Evolutionary conservation across 1,140 invertebrate species (phyloP).

Genomic region (Pantala flavescens): DNA sequence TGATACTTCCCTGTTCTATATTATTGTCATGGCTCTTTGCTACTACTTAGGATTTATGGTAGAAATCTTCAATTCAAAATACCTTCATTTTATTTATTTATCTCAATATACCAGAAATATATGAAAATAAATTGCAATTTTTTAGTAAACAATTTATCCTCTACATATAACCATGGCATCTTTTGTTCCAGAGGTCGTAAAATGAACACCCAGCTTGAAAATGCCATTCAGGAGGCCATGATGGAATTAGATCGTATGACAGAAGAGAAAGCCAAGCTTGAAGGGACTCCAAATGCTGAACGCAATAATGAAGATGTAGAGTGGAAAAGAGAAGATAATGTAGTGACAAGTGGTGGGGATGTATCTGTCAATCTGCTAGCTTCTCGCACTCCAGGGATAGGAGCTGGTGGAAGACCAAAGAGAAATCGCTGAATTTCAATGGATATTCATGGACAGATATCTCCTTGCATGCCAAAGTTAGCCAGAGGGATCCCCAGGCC

Average conservation of each 20-base stretch:
- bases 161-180: background rate
- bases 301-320: background rate
- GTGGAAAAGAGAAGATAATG: background rate
- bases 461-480: background rate
- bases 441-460: too few species aligned
- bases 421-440: background rate
- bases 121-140: too few species aligned
- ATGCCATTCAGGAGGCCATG: constrained; percentile 85
- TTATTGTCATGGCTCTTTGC: too few species aligned
- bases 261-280: background rate
- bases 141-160: too few species aligned
- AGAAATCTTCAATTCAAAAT: too few species aligned
- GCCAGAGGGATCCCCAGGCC: background rate
- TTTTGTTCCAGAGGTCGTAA: constrained; percentile 65
- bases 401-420: background rate
- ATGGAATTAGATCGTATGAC: constrained; percentile 58
- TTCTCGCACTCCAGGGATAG: background rate
- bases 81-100: too few species aligned
- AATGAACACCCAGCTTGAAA: constrained; percentile 75
- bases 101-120: too few species aligned
- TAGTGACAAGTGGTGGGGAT: background rate
- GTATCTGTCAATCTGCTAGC: background rate
- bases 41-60: too few species aligned
- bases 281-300: too few species aligned
- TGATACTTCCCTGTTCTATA: too few species aligned